Conservation (phyloP, 2,888 invertebrate genomes). For the Pimpla rufipes region DNA sequence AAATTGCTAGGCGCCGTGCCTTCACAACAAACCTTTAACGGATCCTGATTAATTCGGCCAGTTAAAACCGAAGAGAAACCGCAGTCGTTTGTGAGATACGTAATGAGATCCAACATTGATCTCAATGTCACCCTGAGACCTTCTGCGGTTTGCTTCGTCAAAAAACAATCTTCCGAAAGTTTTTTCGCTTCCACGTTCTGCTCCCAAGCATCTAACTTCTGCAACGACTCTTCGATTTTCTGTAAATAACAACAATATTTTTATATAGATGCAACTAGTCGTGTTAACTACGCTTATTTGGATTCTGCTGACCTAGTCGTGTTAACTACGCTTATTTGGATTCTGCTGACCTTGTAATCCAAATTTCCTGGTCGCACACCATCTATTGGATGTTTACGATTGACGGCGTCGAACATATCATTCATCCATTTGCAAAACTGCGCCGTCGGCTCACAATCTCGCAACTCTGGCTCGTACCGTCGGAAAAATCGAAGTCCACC, state of each 20-base stretch:
- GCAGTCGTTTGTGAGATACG: conserved; percentile 58
- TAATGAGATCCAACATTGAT: conserved; percentile 67
- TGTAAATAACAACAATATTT: conserved; percentile 22
- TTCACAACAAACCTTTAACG: conserved; percentile 3
- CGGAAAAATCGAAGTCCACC: conserved; percentile 41
- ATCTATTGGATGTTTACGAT: conserved; percentile 49
- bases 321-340: conserved; percentile 29
- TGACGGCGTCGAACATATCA: conserved; percentile 55
- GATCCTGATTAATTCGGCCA: conserved; percentile 3
- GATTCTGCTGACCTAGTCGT: conserved; percentile 39
- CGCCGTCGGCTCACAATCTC: conserved; percentile 27
- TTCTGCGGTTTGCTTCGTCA: conserved; percentile 69
- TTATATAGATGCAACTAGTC: conserved; percentile 12
- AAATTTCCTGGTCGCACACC: conserved; percentile 51
- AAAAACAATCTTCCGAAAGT: conserved; percentile 58
- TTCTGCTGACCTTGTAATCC: conserved; percentile 44
- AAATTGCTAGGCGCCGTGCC: not conserved
- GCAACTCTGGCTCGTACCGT: conserved; percentile 36
- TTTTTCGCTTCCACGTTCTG: conserved; percentile 45
- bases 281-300: conserved; percentile 25
- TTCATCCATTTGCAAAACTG: conserved; percentile 49
- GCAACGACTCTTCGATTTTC: not conserved
- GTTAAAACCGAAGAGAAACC: not conserved
- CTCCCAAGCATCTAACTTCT: conserved; percentile 62
- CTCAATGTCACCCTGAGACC: conserved; percentile 68